phyloP scores from a whole-genome alignment of 2,797 vertebrate species.

The Denticeps clupeoides region DNA sequence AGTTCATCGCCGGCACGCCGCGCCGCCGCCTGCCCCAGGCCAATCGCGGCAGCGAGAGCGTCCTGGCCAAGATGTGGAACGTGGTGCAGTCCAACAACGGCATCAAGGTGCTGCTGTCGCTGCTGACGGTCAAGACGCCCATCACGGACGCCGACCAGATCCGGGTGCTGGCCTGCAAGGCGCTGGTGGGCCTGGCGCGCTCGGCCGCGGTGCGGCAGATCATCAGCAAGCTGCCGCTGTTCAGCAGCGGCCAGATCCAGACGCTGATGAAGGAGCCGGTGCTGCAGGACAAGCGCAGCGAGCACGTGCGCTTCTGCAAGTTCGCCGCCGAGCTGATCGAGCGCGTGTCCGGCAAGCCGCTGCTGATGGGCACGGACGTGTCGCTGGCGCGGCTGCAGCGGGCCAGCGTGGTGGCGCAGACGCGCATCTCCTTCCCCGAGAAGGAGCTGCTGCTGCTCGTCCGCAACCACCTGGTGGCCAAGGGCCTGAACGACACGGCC shows the following conservation, averaged over 20 bases:
- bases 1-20: slow-evolving; percentile 89
- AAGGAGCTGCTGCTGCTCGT: slow-evolving; percentile 95
- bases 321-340: slow-evolving; percentile 92
- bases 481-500: slow-evolving; percentile 86
- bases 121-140: slow-evolving; percentile 94
- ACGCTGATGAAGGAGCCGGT: slow-evolving; percentile 98
- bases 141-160: slow-evolving; percentile 98
- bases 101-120: slow-evolving; percentile 92
- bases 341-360: slow-evolving; percentile 86
- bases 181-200: slow-evolving; percentile 86
- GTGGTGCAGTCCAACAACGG: slow-evolving; percentile 98
- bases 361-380: slow-evolving; percentile 89
- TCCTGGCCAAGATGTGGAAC: slow-evolving; percentile 96
- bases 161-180: slow-evolving; percentile 86
- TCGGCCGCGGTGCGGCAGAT: slow-evolving; percentile 90
- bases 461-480: slow-evolving; percentile 90
- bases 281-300: slow-evolving; percentile 95
- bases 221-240: slow-evolving; percentile 94
- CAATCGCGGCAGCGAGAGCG: slow-evolving; percentile 79
- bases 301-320: slow-evolving; percentile 96
- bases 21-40: slow-evolving; percentile 84
- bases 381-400: slow-evolving; percentile 91
- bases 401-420: slow-evolving; percentile 93
- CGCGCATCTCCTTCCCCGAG: slow-evolving; percentile 89
- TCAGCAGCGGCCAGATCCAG: slow-evolving; percentile 97